Evolutionary conservation across 2,888 invertebrate species (phyloP).

Genomic region (Calliopum simillimum): DNA sequence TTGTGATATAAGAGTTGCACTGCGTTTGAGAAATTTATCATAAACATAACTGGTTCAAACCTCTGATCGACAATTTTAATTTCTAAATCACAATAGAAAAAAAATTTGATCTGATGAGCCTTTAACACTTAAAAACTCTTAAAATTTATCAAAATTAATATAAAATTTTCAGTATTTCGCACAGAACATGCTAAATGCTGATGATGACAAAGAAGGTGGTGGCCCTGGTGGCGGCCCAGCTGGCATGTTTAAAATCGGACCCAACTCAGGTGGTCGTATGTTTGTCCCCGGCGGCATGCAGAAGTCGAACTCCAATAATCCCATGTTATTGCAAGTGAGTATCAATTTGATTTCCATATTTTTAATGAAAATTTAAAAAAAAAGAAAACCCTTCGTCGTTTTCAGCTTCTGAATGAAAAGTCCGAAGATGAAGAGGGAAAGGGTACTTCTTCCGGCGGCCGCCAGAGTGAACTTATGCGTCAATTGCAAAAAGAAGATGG

Average conservation of each 20-base stretch:
- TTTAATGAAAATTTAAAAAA: neutral
- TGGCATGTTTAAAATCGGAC: constrained; percentile 55
- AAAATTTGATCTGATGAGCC: too few species aligned
- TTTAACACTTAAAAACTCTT: neutral
- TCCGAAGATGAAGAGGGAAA: constrained; percentile 81
- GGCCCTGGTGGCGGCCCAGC: constrained; percentile 35
- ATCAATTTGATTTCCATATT: constrained; percentile 14
- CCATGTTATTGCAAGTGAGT: constrained; percentile 76
- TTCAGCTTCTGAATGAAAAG: constrained; percentile 83
- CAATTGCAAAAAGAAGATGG: constrained; percentile 68
- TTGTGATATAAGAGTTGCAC: too few species aligned
- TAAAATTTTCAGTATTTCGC: constrained; percentile 28
- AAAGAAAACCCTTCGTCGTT: constrained; percentile 31
- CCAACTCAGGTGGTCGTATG: constrained; percentile 45
- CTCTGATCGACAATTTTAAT: too few species aligned
- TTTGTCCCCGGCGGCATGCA: constrained; percentile 48
- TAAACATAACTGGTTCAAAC: too few species aligned
- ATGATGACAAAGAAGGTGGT: constrained; percentile 64
- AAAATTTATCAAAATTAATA: neutral
- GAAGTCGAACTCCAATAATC: constrained; percentile 69
- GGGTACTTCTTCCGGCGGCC: constrained; percentile 57
- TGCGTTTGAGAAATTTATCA: too few species aligned
- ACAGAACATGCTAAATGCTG: constrained; percentile 57
- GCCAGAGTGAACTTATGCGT: constrained; percentile 71
- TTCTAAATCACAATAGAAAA: too few species aligned